Conservation (phyloP, 2,888 invertebrate species). For the Hirtodrosophila duncani region DNA sequence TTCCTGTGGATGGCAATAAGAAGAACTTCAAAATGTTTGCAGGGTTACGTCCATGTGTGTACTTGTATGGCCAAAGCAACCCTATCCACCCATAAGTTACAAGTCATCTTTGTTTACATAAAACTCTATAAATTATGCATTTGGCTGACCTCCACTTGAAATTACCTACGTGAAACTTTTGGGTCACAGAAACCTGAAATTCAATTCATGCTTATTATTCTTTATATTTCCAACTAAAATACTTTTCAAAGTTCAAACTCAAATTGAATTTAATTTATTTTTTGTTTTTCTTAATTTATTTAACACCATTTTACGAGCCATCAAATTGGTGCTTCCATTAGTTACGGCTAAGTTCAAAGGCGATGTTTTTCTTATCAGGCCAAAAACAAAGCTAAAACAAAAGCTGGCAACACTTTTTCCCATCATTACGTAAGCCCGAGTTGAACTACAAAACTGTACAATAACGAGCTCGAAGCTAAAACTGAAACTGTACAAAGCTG, state of each 20-base stretch:
- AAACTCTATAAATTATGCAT: slow-evolving; percentile 36
- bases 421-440: slow-evolving; percentile 60
- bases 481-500: too few species aligned
- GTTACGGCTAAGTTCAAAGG: neutral
- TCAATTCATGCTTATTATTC: too few species aligned
- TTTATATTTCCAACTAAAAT: too few species aligned
- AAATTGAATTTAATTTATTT: too few species aligned
- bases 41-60: neutral
- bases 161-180: too few species aligned
- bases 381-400: neutral
- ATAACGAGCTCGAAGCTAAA: too few species aligned
- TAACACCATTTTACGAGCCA: slow-evolving; percentile 45
- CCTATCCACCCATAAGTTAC: slow-evolving; percentile 10
- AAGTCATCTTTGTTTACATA: slow-evolving; percentile 57
- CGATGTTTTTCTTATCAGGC: slow-evolving; percentile 5
- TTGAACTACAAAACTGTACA: slow-evolving; percentile 19
- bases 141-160: slow-evolving; percentile 4
- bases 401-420: slow-evolving; percentile 41
- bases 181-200: too few species aligned
- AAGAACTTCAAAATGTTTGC: too few species aligned
- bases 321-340: slow-evolving; percentile 31
- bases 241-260: too few species aligned
- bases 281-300: slow-evolving; percentile 68
- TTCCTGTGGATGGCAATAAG: too few species aligned
- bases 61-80: slow-evolving; percentile 25